Evolutionary conservation across 2,797 vertebrate species (phyloP).

Genomic region (Coregonus suidteri): DNA sequence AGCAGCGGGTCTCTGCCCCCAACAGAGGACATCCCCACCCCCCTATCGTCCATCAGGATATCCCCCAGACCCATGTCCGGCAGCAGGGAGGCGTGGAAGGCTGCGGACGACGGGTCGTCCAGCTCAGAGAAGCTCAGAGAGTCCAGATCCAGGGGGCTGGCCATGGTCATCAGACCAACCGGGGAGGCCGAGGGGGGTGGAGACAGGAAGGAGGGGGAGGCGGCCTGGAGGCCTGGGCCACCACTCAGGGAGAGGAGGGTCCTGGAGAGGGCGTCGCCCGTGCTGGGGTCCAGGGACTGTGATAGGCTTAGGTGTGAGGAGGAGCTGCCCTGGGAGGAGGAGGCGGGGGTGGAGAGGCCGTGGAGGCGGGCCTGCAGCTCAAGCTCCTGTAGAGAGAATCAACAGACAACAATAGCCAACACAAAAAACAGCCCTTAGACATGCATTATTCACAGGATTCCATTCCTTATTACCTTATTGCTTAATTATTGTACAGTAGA

Average conservation of each 20-base stretch:
- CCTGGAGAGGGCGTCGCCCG: conserved; percentile 43
- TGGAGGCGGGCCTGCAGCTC: conserved; percentile 85
- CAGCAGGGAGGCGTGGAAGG: conserved; percentile 76
- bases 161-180: conserved; percentile 43
- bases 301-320: conserved; percentile 27
- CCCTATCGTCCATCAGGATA: conserved; percentile 81
- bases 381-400: conserved; percentile 77
- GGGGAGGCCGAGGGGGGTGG: conserved; percentile 64
- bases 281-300: conserved; percentile 59
- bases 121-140: conserved; percentile 78
- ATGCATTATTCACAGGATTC: not conserved
- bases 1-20: conserved; percentile 79
- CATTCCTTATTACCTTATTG: not conserved
- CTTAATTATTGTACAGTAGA: not conserved
- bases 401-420: not conserved
- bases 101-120: conserved; percentile 65
- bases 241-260: conserved; percentile 52
- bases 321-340: conserved; percentile 49
- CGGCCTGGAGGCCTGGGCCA: conserved; percentile 18
- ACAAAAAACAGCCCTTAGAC: not conserved
- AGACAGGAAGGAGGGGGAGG: conserved; percentile 55
- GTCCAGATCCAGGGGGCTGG: conserved; percentile 71
- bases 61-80: conserved; percentile 69
- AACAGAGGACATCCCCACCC: conserved; percentile 62
- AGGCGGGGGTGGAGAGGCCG: conserved; percentile 56